A percentile compares a stretch with the other conserved stretches of the same genome.
These are phyloP conservation scores for Tricholaema leucomelas DNA, from an alignment of 2,113 vertebrate genomes.

Conservation along the genomic window DNA sequence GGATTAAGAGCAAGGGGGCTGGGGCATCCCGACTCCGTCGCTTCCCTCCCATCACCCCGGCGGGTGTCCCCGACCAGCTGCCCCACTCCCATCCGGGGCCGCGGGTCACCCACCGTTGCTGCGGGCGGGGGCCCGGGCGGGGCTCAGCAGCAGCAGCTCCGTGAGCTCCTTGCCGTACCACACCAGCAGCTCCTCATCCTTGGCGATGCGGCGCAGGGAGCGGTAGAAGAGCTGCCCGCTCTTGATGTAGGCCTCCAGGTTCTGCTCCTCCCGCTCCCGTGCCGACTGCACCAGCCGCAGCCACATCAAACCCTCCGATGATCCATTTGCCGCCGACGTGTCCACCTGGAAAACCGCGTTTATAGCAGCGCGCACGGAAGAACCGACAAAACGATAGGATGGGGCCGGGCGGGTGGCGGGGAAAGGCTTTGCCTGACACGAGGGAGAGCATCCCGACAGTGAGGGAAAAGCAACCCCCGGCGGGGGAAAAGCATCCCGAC, in stretches of 20 bases:
- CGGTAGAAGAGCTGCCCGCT: conserved; percentile 96
- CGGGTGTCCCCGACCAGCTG: not conserved
- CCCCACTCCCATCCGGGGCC: not conserved
- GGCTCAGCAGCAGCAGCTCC: conserved; percentile 88
- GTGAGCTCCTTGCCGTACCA: conserved; percentile 97
- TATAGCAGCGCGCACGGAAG: not conserved
- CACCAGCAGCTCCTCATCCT: conserved; percentile 95
- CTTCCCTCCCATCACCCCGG: not conserved
- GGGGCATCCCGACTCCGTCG: not conserved
- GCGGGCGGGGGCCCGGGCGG: conserved; percentile 74
- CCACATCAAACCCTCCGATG: conserved; percentile 96
- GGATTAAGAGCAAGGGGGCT: too few species aligned
- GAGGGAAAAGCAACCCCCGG: too few species aligned
- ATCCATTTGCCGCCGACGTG: conserved; percentile 92
- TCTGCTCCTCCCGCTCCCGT: conserved; percentile 93
- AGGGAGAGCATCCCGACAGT: not conserved
- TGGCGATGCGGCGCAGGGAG: conserved; percentile 92
- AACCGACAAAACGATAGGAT: not conserved
- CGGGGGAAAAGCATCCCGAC: too few species aligned
- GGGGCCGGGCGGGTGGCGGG: not conserved
- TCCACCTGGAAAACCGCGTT: conserved; percentile 83
- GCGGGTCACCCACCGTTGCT: conserved; percentile 81
- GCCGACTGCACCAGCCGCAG: conserved; percentile 94
- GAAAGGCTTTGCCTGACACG: not conserved
- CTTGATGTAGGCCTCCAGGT: conserved; percentile 97